phyloP scores from a whole-genome alignment of 64 coral and sea anemone species.

The Actinia equina region DNA sequence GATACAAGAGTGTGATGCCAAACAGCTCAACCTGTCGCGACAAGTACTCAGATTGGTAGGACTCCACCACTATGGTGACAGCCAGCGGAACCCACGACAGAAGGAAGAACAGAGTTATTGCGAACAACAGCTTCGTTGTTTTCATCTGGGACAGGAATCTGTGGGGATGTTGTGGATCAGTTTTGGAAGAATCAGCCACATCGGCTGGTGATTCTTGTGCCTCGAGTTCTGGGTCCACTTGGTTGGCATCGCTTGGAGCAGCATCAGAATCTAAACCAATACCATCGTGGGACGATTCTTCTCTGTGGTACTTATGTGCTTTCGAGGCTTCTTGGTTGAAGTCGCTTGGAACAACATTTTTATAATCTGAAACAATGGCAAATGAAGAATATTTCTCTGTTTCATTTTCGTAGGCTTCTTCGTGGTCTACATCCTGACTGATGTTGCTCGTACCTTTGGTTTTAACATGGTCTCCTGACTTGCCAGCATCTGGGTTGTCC shows the following conservation, averaged over 20 bases:
- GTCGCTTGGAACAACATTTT: too few species aligned
- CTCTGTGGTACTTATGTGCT: too few species aligned
- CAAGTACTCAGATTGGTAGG: background rate
- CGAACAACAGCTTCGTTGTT: constrained; percentile 2
- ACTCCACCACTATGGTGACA: constrained; percentile 1
- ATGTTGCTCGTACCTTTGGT: background rate
- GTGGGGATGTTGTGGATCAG: background rate
- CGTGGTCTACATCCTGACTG: background rate
- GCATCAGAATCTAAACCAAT: background rate
- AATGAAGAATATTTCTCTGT: background rate
- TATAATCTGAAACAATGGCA: too few species aligned
- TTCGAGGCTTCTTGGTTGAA: too few species aligned
- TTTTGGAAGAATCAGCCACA: background rate
- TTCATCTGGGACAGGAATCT: constrained; percentile 12
- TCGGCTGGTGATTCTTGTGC: background rate
- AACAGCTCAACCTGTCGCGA: constrained; percentile 16
- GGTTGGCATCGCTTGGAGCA: background rate
- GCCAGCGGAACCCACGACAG: constrained; percentile 5
- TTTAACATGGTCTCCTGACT: background rate
- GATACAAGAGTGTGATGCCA: constrained; percentile 20
- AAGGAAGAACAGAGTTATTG: constrained; percentile 1
- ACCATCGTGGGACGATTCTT: background rate
- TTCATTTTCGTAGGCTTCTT: background rate
- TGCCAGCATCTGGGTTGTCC: background rate
- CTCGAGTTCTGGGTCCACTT: background rate